These are phyloP conservation scores for Coranthus polyacanthus DNA, from an alignment of 2,797 vertebrate genomes.

Conservation along the genomic window DNA sequence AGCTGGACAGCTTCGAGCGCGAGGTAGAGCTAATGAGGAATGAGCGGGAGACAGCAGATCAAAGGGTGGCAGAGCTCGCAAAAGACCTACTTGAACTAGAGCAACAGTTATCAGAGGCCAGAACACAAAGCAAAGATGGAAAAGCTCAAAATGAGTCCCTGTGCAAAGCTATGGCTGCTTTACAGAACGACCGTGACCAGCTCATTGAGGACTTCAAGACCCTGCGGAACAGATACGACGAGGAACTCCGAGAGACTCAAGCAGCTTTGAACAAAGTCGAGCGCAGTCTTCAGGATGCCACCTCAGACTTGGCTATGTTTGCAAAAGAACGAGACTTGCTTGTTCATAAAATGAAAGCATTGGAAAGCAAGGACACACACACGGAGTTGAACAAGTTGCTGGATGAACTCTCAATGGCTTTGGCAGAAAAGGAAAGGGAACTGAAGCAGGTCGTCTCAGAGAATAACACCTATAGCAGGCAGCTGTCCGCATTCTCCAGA, in stretches of 20 bases:
- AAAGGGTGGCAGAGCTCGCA: slow-evolving; percentile 72
- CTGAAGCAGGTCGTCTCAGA: slow-evolving; percentile 80
- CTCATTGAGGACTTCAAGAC: slow-evolving; percentile 88
- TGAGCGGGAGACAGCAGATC: slow-evolving; percentile 74
- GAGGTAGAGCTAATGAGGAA: slow-evolving; percentile 74
- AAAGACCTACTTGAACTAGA: slow-evolving; percentile 71
- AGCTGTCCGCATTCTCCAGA: slow-evolving; percentile 89
- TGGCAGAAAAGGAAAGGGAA: slow-evolving; percentile 80
- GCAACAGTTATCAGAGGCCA: slow-evolving; percentile 75
- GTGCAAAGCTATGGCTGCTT: slow-evolving; percentile 88
- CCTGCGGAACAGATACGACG: slow-evolving; percentile 82
- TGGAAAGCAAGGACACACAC: slow-evolving; percentile 74
- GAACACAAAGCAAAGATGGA: slow-evolving; percentile 74
- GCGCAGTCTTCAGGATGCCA: slow-evolving; percentile 75
- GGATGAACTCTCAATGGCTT: slow-evolving; percentile 77
- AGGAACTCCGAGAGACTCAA: slow-evolving; percentile 82
- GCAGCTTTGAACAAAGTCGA: slow-evolving; percentile 78
- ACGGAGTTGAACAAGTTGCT: slow-evolving; percentile 76
- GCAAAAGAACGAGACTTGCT: slow-evolving; percentile 82
- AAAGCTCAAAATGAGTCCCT: slow-evolving; percentile 88
- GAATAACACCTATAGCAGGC: slow-evolving; percentile 77
- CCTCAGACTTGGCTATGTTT: slow-evolving; percentile 71
- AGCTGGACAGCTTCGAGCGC: slow-evolving; percentile 57
- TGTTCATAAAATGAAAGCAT: slow-evolving; percentile 57
- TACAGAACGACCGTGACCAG: slow-evolving; percentile 89